Evolutionary conservation across 2,797 vertebrate species (phyloP), one percentile per base, ranked within the genome.

Genomic region (Hoplostethus atlanticus): DNA sequence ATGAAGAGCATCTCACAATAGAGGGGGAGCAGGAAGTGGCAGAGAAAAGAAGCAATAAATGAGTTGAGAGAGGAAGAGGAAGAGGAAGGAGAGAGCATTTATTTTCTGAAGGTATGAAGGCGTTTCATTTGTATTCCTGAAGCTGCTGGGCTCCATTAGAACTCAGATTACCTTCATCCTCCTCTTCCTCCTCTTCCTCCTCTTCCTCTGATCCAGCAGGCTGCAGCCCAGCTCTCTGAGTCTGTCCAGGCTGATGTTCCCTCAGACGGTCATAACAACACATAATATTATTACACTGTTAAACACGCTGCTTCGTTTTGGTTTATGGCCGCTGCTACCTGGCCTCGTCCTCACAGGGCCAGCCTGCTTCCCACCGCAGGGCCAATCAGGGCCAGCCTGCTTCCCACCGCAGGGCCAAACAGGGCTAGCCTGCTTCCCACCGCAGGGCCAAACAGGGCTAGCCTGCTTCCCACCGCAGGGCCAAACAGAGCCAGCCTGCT

Each of bases 201-300:
- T 21, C 21, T 21, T 21, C 21, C 21, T 21, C 21, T 21, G 21
- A 21, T 21, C 21, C 21, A 21, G 21, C 21, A 21, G 21, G 21
- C 1, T 21, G 21, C 21, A 21, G 21, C 21, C 21, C 21, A 21
- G 21, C 21, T 21, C 21, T 21, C 21, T 21, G 21, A 21, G 21
- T 21, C 21, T 64, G 68, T 74, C 68, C 71, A 63, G 75, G 65
- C 72, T 77, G 65, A 86, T 66, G 82, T 81, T 57, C 31, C 80
- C 81, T 68, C 80, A 54, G 73, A 77, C 17, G 5, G 62, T 57
- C 61, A n/a, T 81, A 74, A 76, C 56, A 30, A 38, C 73, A 58
- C 64, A 17, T 71, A 71, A 65, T 77, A 74, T 80, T 80, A 73
- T 80, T 57, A 80, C 74, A 73, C 21, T 70, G 70, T 54, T 58